Conservation (phyloP, 2,888 invertebrate genomes). For the Erebia ligea region DNA sequence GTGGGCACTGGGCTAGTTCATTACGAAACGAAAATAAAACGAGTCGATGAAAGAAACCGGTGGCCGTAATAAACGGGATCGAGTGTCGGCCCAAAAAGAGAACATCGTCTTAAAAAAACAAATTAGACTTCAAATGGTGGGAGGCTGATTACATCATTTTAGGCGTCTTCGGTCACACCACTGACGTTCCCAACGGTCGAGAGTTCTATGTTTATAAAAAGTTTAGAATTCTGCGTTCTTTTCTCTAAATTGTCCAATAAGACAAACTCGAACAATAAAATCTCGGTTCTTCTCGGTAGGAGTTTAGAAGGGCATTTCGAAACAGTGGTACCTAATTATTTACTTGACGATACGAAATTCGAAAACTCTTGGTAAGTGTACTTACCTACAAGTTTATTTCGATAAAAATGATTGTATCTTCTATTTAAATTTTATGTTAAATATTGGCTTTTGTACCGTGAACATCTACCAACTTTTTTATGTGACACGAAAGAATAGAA, state of each 20-base stretch:
- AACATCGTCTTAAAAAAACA: constrained; percentile 33
- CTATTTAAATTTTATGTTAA: too few species aligned
- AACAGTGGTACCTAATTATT: too few species aligned
- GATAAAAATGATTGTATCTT: too few species aligned
- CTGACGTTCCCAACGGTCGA: not conserved
- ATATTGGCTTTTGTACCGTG: not conserved
- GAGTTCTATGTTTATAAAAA: not conserved
- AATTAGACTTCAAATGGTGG: constrained; percentile 37
- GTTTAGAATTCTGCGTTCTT: not conserved
- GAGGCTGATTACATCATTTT: constrained; percentile 39
- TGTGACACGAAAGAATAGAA: not conserved
- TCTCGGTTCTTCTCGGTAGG: too few species aligned
- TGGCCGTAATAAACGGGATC: constrained; percentile 55
- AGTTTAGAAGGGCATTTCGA: too few species aligned
- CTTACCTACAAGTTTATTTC: too few species aligned
- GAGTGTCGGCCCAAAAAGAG: constrained; percentile 47
- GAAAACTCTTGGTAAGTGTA: too few species aligned
- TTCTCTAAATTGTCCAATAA: not conserved
- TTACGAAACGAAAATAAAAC: constrained; percentile 44
- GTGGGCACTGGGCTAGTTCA: constrained; percentile 37
- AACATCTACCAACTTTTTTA: not conserved
- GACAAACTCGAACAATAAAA: too few species aligned
- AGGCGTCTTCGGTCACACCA: not conserved
- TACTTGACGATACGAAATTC: too few species aligned
- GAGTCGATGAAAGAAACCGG: constrained; percentile 46